Evolutionary conservation across 2,888 invertebrate genomes (phyloP), one percentile per base, ranked within the genome.

Genomic region (Caenorhabditis angaria): DNA sequence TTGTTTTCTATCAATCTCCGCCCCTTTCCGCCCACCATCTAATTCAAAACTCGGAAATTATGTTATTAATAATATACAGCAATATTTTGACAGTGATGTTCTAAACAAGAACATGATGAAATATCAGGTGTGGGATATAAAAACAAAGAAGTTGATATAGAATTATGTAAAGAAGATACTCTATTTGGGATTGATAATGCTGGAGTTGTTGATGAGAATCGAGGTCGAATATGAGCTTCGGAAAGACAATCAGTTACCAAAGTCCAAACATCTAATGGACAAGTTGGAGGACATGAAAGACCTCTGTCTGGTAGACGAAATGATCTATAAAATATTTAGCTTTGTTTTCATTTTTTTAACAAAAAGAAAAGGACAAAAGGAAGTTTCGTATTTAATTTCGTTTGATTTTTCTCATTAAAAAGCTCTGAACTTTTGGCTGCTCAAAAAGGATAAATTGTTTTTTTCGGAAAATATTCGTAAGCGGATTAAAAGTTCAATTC

Each of bases 91-190:
- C 86, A 86, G 18, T 84, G 73, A 65, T 86, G 86, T 47, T 84
- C 81, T 18, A 77, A 62, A 67, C 86, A 86, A 24, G 83, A 82
- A 64, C 86, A 86, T n/a, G 78, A 81, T 25, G 84, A 83, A 18
- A 80, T 72, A 57, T 85, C 84, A 18, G 77, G 72, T 10, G 71
- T 70, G 14, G 73, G 65, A 41, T 74, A 65, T 8, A 76, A 61
- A n/a, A 71, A 61, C 22, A 74, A 65, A 8, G 59, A 60, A 1
- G 70, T 55, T 3, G 74, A 67, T 4, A 67, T 69, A n/a, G 69
- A 64, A 24, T 64, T 71, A 10, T 68, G 69, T 18, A 65, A 66
- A 22, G 55, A 55, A 2, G 61, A 63, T 4, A 70, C 58, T 1
- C 65, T 56, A n/a, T 56, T 51, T 18, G 68, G 48, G 47, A 70